A percentile compares a stretch with the other conserved stretches of the same genome.
Conservation (phyloP, 2,113 vertebrate species). For the Zosterops borbonicus region DNA sequence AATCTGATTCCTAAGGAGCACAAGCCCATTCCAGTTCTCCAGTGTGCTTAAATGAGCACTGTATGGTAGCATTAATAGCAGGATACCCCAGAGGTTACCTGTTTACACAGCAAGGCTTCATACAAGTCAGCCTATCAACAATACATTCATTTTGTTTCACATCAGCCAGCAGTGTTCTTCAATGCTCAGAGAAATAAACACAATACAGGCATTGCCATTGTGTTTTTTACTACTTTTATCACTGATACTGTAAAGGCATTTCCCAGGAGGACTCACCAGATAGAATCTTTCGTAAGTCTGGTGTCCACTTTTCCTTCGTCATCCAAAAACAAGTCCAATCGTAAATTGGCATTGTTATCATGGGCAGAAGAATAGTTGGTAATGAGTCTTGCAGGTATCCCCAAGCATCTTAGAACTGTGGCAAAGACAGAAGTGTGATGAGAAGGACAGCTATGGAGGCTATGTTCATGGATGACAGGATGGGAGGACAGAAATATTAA, state of each 20-base stretch:
- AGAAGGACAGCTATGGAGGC: neutral
- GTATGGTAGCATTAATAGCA: neutral
- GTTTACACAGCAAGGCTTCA: neutral
- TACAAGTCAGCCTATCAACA: neutral
- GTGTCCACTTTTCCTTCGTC: conserved; percentile 83
- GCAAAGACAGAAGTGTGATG: neutral
- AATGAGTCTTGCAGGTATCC: conserved; percentile 87
- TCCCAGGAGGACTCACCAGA: conserved; percentile 82
- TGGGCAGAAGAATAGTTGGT: conserved; percentile 95
- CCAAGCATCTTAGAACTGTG: conserved; percentile 90
- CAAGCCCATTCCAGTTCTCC: neutral
- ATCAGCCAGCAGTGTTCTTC: neutral
- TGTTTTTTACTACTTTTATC: neutral
- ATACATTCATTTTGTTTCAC: neutral
- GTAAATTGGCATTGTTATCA: conserved; percentile 92
- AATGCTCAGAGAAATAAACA: neutral
- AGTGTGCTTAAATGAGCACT: neutral
- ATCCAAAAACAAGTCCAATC: conserved; percentile 86
- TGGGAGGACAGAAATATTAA: neutral
- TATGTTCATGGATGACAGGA: neutral
- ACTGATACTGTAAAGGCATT: neutral
- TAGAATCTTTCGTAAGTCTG: conserved; percentile 84
- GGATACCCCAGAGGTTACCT: neutral
- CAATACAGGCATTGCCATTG: neutral
- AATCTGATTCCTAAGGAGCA: neutral